A percentile compares a stretch with the other conserved stretches of the same genome.
These are phyloP conservation scores for Tragelaphus eurycerus DNA, from an alignment of 2,797 vertebrate genomes.

Conservation along the genomic window DNA sequence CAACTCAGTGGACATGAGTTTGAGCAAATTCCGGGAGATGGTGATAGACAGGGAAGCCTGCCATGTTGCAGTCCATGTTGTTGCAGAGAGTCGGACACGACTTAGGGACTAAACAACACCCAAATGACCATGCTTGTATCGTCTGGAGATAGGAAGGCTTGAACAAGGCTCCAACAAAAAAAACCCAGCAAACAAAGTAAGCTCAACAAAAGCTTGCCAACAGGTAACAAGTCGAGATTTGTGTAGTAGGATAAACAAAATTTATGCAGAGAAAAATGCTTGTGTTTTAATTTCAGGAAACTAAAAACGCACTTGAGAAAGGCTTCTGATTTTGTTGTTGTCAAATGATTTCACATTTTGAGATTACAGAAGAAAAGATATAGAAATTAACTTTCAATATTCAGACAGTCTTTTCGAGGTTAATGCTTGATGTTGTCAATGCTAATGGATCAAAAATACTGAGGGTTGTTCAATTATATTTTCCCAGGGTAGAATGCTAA, in stretches of 20 bases:
- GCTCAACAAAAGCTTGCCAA: neutral
- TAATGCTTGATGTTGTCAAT: neutral
- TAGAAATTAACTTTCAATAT: neutral
- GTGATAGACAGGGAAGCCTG: neutral
- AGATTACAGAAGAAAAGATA: neutral
- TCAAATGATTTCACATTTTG: conserved; percentile 21
- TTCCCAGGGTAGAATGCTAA: neutral
- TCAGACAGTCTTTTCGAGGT: neutral
- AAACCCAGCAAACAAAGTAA: neutral
- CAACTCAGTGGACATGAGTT: neutral
- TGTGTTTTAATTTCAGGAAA: conserved; percentile 24
- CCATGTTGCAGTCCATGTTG: neutral
- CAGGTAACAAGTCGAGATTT: neutral
- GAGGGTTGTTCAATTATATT: neutral
- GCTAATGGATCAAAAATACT: neutral
- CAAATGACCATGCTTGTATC: neutral
- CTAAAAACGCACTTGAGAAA: neutral
- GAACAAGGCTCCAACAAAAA: neutral
- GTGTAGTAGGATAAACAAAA: neutral
- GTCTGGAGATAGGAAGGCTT: neutral
- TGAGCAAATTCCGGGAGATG: neutral
- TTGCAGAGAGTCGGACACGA: neutral
- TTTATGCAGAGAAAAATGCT: neutral
- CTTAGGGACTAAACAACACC: neutral
- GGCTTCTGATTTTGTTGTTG: neutral